Evolutionary conservation across 2,888 invertebrate genomes (phyloP), one percentile per base, ranked within the genome.

Genomic region (Phrixothrix hirtus): DNA sequence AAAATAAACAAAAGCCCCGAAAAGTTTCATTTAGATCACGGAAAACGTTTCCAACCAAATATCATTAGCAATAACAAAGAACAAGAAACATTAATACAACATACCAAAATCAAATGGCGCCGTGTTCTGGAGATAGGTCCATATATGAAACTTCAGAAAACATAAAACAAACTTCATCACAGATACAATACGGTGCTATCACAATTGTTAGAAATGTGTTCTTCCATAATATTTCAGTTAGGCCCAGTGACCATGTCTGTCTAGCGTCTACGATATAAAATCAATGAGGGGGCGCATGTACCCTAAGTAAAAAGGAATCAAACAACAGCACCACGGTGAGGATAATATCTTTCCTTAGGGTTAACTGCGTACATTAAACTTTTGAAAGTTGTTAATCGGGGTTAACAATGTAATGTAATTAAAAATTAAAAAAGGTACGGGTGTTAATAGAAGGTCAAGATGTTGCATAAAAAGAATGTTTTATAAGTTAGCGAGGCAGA

Each of bases 241-340:
- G 66, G 67, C 67, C 62, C 66, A 65, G 66, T 68, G 69, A 71
- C 71, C 67, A 68, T 66, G 70, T 70, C 70, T 68, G 68, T 68
- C 70, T 65, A 61, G 67, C 67, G 73, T 72, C 72, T 71, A 63
- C 63, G 54, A 61, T 60, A 61, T 58, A 64, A 68, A 73, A 75
- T 75, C 75, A 73, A 75, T 75, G 70, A 59, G 68, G 68, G 70
- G 67, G 74, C 75, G 75, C 75, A 73, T 74, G 75, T 69, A 69
- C 72, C 64, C 63, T 71, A 61, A 54, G 59, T 49, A 31, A 55
- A 12, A 17, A 21, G 46, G 52, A 37, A 45, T 35, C 36, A 17
- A 26, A 26, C 44, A 46, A 43, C 41, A 26, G 21, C 69, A 68
- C 71, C 69, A 68, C 69, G 66, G 68, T 57, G 42, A 17, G n/a